Evolutionary conservation across 2,888 invertebrate genomes (phyloP), one percentile per base, ranked within the genome.

Genomic region (Drosophila heteroneura): DNA sequence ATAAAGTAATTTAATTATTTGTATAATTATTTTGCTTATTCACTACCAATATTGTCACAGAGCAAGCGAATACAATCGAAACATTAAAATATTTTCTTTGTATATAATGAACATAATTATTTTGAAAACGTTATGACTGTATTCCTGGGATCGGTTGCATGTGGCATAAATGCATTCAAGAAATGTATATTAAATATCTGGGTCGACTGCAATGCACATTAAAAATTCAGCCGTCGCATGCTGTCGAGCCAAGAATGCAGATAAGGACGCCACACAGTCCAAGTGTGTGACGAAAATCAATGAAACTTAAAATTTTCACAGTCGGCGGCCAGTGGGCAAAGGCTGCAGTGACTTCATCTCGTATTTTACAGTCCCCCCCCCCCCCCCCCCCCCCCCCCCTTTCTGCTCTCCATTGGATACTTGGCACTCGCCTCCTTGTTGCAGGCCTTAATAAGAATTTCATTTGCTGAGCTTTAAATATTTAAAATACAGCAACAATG

Each of bases 191-290:
- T 78, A 82, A 88, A 82, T 77, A 88, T 88, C 77, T 82, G 70
- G 65, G 52, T 57, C 28, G 76, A 86, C 84, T 89, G 87, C 90
- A 87, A 70, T 89, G 88, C 82, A 75, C 76, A 86, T 81, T 87
- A 75, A 89, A 83, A 84, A 81, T 83, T 73, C 89, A 86, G 35
- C 64, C 56, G 37, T 72, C 64, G 73, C 74, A 70, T 58, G 70
- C 68, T 57, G 70, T 49, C 57, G 61, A 61, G 74, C 73, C 82
- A 78, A 76, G 76, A 61, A 81, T 63, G 32, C 61, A 64, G 41
- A 70, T 41, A 57, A 66, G 62, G 41, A 69, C 44, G 62, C 59
- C 49, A 30, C 47, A 16, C 33, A 33, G 57, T 26, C 61, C 74
- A 61, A 82, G 70, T 62, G 71, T 74, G 72, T 68, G 74, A 51